phyloP scores from a whole-genome alignment of 2,888 invertebrate species.

The Acrobeloides nanus region DNA sequence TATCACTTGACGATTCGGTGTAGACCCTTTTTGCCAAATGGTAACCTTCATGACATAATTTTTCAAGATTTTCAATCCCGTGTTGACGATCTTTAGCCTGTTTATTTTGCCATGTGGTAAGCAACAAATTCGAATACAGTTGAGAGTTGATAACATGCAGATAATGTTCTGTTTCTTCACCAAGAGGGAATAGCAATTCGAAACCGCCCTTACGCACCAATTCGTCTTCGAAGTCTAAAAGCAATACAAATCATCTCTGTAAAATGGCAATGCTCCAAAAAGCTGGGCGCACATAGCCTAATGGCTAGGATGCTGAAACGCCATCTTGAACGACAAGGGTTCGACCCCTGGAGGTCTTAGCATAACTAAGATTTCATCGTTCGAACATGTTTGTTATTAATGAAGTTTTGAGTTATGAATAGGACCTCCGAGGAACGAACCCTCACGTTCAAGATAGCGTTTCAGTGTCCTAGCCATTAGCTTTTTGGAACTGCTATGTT shows the following conservation, averaged over 20 bases:
- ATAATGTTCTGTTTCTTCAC: constrained; percentile 53
- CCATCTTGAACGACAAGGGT: too few relatives aligned
- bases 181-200: constrained; percentile 57
- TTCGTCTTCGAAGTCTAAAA: constrained; percentile 57
- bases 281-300: too few relatives aligned
- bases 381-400: too few relatives aligned
- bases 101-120: constrained; percentile 38
- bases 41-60: constrained; percentile 5
- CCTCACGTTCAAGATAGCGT: too few relatives aligned
- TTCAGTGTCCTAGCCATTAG: too few relatives aligned
- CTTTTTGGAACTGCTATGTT: too few relatives aligned
- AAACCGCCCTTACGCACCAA: constrained; percentile 56
- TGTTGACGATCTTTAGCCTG: constrained; percentile 2
- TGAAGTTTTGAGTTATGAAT: too few relatives aligned
- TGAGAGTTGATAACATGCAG: constrained; percentile 54
- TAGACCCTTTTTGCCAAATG: constrained; percentile 10
- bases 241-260: constrained; percentile 31
- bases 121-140: constrained; percentile 40
- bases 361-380: too few relatives aligned
- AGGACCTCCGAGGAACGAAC: too few relatives aligned
- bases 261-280: too few relatives aligned
- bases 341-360: too few relatives aligned
- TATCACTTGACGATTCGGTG: not conserved
- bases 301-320: too few relatives aligned
- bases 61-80: constrained; percentile 11